A percentile compares a stretch with the other conserved stretches of the same genome.
Conservation (phyloP, 2,888 invertebrate genomes). For the Crossocerus cetratus region DNA sequence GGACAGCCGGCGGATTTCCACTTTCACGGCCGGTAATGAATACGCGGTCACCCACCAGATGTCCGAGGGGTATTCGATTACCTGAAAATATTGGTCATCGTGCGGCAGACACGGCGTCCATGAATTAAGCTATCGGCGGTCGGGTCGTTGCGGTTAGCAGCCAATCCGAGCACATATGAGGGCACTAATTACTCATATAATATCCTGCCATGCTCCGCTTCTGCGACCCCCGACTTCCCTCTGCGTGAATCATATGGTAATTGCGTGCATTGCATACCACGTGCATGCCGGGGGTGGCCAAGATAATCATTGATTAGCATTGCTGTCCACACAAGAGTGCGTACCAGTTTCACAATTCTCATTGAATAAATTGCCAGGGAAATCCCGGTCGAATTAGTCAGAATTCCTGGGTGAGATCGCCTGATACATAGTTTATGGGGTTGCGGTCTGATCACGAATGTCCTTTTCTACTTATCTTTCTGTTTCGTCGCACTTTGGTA, state of each 20-base stretch:
- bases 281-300: background rate
- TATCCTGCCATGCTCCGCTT: constrained; percentile 23
- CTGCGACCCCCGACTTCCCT: constrained; percentile 22
- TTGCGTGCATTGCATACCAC: background rate
- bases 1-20: no score
- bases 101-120: constrained; percentile 14
- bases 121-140: constrained; percentile 11
- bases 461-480: background rate
- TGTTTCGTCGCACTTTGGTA: background rate
- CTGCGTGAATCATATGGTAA: background rate
- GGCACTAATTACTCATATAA: constrained; percentile 48
- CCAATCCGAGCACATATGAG: background rate
- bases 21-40: constrained; percentile 14
- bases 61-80: constrained; percentile 18
- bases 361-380: no score
- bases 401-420: no score
- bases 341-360: no score
- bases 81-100: constrained; percentile 20
- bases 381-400: no score
- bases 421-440: no score
- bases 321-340: no score
- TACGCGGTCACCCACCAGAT: constrained; percentile 1
- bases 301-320: no score
- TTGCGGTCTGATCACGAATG: background rate
- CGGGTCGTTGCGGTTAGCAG: constrained; percentile 4